These are phyloP conservation scores for Elgaria multicarinata DNA, from an alignment of 2,113 vertebrate species.

Conservation along the genomic window DNA sequence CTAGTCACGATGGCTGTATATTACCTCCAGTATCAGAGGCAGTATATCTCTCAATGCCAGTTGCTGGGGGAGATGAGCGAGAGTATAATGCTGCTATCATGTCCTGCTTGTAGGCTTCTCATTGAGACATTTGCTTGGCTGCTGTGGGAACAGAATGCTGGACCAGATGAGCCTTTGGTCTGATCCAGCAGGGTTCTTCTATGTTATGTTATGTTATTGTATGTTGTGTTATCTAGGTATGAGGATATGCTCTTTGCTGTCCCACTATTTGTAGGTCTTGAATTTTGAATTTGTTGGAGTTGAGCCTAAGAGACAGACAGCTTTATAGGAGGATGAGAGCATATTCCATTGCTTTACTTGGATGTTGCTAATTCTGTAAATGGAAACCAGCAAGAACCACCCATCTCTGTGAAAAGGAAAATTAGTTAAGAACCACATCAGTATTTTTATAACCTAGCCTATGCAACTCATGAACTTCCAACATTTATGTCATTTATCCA, in stretches of 20 bases:
- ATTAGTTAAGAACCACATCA: not conserved
- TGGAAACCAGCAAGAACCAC: not conserved
- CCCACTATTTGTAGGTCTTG: not conserved
- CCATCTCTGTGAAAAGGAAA: not conserved
- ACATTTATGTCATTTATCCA: not conserved
- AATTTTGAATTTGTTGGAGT: not conserved
- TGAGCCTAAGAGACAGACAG: not conserved
- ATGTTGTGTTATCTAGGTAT: not conserved
- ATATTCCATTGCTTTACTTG: constrained; percentile 4
- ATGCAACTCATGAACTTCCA: not conserved
- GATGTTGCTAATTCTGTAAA: not conserved
- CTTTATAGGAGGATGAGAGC: not conserved
- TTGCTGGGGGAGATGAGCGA: no score
- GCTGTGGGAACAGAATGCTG: no score
- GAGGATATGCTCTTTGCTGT: not conserved
- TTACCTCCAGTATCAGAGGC: no score
- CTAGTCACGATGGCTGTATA: no score
- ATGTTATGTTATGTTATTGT: no score
- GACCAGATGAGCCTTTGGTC: no score
- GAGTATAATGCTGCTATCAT: no score
- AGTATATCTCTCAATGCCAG: no score
- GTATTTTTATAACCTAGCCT: not conserved
- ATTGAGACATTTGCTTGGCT: no score
- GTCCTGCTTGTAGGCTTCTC: no score
- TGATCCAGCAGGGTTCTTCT: no score